Evolutionary conservation across 2,888 invertebrate species (phyloP).

Genomic region (Calliopum simillimum): DNA sequence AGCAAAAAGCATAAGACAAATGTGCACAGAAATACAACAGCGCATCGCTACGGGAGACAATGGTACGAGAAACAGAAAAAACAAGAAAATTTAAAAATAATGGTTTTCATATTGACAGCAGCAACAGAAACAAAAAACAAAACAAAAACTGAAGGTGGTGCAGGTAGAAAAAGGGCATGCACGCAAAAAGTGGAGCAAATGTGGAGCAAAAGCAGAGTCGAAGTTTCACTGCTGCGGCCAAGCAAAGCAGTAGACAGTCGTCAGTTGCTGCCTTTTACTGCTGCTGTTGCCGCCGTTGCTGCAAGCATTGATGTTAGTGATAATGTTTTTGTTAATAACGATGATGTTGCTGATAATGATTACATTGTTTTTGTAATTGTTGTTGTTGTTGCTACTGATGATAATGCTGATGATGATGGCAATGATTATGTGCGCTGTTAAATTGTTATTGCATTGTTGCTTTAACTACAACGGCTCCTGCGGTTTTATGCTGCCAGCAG

Average conservation of each 20-base stretch:
- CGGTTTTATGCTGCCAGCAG: too few species aligned
- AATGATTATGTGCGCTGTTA: not conserved
- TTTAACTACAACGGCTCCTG: not conserved
- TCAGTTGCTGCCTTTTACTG: not conserved
- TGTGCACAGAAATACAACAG: too few species aligned
- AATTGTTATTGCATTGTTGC: not conserved
- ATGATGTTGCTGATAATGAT: not conserved
- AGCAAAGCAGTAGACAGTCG: not conserved
- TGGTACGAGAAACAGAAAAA: too few species aligned
- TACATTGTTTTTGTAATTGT: not conserved
- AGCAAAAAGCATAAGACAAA: too few species aligned
- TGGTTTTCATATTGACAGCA: too few species aligned
- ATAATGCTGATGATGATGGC: not conserved
- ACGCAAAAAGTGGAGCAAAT: not conserved
- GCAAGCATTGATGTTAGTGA: not conserved
- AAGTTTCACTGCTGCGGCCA: not conserved
- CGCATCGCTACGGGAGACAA: too few species aligned
- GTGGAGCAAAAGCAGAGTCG: not conserved
- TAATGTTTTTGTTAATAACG: not conserved
- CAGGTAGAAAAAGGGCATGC: not conserved
- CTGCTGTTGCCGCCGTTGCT: not conserved
- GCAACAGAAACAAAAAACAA: too few species aligned
- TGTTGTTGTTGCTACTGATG: not conserved
- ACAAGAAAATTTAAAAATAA: too few species aligned
- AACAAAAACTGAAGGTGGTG: too few species aligned